phyloP scores from a whole-genome alignment of 2,888 invertebrate genomes.

The Micoletzkya japonica region DNA sequence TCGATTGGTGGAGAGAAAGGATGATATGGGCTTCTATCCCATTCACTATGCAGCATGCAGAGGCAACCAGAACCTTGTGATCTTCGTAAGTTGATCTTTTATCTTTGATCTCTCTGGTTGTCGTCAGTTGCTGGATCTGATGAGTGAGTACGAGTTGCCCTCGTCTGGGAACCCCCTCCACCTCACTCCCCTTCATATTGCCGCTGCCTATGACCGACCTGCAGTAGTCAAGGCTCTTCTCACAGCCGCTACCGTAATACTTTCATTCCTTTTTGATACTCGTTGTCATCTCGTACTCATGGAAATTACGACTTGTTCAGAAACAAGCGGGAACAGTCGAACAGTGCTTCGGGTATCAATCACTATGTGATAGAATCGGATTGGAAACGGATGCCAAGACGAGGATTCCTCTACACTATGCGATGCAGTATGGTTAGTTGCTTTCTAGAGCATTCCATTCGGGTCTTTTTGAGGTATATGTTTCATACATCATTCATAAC shows the following conservation, averaged over 20 bases:
- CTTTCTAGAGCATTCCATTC: not conserved
- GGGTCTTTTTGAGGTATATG: not conserved
- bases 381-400: conserved; percentile 22
- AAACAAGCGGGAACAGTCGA: conserved; percentile 21
- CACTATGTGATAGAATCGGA: conserved; percentile 10
- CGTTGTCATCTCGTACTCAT: too few species aligned
- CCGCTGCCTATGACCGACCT: conserved; percentile 16
- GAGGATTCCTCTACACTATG: conserved; percentile 25
- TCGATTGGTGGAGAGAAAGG: conserved; percentile 15
- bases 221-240: conserved; percentile 18
- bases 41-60: conserved; percentile 28
- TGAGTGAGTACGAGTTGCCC: conserved; percentile 9
- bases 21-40: conserved; percentile 19
- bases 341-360: not conserved
- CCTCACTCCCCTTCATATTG: conserved; percentile 26
- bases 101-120: not conserved
- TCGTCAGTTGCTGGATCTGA: conserved; percentile 17
- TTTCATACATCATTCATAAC: too few species aligned
- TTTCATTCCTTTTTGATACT: not conserved
- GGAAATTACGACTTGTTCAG: not conserved
- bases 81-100: conserved; percentile 10
- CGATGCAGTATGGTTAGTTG: conserved; percentile 24
- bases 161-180: conserved; percentile 20
- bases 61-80: conserved; percentile 24
- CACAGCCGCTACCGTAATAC: conserved; percentile 7